phyloP scores from a whole-genome alignment of 30 jellyfish, hydroid and myxozoan species.

The Nemopilema nomurai region DNA sequence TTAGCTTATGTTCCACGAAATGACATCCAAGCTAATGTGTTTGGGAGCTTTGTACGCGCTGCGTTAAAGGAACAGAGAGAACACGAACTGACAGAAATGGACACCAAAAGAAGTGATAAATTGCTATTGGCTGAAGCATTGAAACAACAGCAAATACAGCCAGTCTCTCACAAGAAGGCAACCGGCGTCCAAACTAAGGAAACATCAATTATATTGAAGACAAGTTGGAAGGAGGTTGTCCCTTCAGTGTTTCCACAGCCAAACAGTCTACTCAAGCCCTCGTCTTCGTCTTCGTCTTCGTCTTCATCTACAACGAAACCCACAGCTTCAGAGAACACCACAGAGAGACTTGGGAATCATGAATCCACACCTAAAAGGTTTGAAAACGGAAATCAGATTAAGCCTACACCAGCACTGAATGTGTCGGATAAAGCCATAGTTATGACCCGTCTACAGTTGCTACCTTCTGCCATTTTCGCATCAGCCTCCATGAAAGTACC shows the following conservation, averaged over 20 bases:
- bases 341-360: not conserved
- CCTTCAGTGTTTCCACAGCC: too few species aligned
- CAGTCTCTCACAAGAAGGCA: not conserved
- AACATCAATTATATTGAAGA: not conserved
- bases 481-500: not conserved
- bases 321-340: too few species aligned
- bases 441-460: too few species aligned
- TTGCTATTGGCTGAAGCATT: conserved; percentile 17
- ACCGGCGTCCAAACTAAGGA: not conserved
- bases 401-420: not conserved
- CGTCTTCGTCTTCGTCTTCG: too few species aligned
- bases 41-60: conserved; percentile 50
- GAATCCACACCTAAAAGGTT: not conserved
- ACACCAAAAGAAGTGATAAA: conserved; percentile 17
- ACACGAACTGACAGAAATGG: conserved; percentile 22
- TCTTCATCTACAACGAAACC: too few species aligned
- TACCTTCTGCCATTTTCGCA: not conserved
- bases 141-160: conserved; percentile 8
- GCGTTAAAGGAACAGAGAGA: conserved; percentile 35
- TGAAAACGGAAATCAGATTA: not conserved
- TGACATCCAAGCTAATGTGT: conserved; percentile 39
- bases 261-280: too few species aligned
- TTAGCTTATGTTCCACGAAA: conserved; percentile 67
- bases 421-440: too few species aligned
- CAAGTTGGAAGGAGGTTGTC: too few species aligned